phyloP scores from a whole-genome alignment of 1,140 invertebrate species.

The Acromyrmex heyeri region DNA sequence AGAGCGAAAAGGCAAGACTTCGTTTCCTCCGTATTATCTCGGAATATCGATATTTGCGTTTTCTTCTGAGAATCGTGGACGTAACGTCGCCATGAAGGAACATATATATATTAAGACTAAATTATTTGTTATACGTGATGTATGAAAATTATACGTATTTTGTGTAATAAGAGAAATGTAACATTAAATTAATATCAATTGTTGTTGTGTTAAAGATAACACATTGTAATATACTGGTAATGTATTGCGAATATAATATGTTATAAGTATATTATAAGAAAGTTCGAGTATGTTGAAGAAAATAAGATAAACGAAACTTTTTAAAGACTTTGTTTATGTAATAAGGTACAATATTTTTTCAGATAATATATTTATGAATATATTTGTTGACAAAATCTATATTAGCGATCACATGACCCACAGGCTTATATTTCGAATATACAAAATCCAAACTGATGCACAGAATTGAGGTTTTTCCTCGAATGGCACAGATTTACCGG shows the following conservation, averaged over 20 bases:
- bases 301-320: neutral
- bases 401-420: neutral
- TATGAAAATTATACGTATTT: neutral
- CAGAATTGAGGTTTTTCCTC: slow-evolving; percentile 12
- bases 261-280: neutral
- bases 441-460: neutral
- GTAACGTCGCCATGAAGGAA: neutral
- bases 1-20: slow-evolving; percentile 52
- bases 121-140: neutral
- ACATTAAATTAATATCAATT: neutral
- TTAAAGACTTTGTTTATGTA: neutral
- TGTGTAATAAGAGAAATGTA: neutral
- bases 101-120: neutral
- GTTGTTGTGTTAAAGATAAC: neutral
- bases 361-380: neutral
- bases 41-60: slow-evolving; percentile 55
- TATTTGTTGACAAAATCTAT: neutral
- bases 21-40: slow-evolving; percentile 43
- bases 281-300: neutral
- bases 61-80: slow-evolving; percentile 5
- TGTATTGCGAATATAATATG: too few relatives aligned
- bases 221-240: neutral
- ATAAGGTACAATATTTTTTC: neutral
- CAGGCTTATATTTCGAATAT: neutral
- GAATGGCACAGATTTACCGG: slow-evolving; percentile 66